Conservation (phyloP, 1,140 invertebrate genomes). For the Drosophila subobscura region DNA sequence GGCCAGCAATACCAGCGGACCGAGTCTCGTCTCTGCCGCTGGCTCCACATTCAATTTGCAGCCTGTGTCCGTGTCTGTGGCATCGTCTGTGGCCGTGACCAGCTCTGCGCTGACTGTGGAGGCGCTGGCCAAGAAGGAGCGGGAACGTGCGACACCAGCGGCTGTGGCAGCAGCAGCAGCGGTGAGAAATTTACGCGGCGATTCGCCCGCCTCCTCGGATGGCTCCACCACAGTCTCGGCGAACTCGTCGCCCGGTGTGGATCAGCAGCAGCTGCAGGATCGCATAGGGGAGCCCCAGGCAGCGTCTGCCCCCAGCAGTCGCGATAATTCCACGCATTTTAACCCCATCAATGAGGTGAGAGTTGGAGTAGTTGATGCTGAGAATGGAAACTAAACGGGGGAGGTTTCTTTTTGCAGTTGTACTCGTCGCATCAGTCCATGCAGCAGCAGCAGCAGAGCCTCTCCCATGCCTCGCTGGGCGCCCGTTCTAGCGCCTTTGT, state of each 20-base stretch:
- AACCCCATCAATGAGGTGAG: constrained; percentile 81
- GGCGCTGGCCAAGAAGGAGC: constrained; percentile 74
- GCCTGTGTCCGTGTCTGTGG: constrained; percentile 78
- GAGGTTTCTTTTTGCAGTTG: constrained; percentile 39
- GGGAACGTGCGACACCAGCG: constrained; percentile 28
- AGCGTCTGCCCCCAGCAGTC: constrained; percentile 3
- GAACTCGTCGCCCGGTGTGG: constrained; percentile 89
- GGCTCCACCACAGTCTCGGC: constrained; percentile 92
- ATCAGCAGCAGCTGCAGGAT: constrained; percentile 87
- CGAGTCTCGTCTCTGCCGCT: constrained; percentile 28
- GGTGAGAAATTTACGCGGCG: constrained; percentile 70
- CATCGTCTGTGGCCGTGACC: constrained; percentile 24
- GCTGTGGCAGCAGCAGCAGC: constrained; percentile 56
- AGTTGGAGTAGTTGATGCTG: background rate
- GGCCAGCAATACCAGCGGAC: constrained; percentile 50
- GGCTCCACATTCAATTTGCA: constrained; percentile 69
- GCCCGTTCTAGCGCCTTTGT: constrained; percentile 59
- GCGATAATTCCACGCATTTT: constrained; percentile 71
- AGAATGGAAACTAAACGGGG: too few species aligned
- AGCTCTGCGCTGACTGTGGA: constrained; percentile 65
- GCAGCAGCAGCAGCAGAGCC: constrained; percentile 7
- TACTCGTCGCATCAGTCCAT: constrained; percentile 63
- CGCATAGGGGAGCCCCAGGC: constrained; percentile 46
- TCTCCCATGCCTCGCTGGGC: constrained; percentile 47
- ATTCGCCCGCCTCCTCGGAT: constrained; percentile 82